Conservation (phyloP, 2,113 vertebrate genomes). For the Sterrhoptilus dennistouni region DNA sequence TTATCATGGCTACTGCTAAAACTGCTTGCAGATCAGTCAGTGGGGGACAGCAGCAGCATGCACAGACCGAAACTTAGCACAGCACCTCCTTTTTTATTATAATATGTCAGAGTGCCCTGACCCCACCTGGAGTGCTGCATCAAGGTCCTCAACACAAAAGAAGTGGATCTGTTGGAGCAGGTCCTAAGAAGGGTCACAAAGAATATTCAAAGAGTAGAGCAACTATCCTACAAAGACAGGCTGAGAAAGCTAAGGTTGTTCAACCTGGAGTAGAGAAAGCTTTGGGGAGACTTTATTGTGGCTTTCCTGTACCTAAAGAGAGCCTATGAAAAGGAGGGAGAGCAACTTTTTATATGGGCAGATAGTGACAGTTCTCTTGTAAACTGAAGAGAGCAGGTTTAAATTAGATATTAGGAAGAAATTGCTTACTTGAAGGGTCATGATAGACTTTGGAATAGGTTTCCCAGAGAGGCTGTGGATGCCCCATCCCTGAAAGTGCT, state of each 20-base stretch:
- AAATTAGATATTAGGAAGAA: background rate
- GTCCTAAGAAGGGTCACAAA: background rate
- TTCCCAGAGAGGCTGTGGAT: background rate
- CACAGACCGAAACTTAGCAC: background rate
- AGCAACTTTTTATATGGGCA: background rate
- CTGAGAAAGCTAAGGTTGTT: background rate
- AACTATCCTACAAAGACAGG: background rate
- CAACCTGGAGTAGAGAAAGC: background rate
- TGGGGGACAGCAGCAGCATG: fast-evolving
- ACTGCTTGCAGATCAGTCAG: background rate
- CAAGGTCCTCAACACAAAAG: background rate
- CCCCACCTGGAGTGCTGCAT: background rate
- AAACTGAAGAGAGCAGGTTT: background rate
- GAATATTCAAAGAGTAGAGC: background rate
- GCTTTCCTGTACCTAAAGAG: background rate
- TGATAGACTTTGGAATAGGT: background rate
- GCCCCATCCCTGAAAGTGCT: background rate
- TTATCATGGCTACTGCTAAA: background rate
- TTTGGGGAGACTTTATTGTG: background rate
- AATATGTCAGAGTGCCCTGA: background rate
- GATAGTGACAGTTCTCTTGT: background rate
- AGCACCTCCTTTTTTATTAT: background rate
- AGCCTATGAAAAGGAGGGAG: background rate
- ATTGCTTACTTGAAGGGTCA: background rate
- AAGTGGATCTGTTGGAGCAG: background rate